These are phyloP conservation scores for Natrix natrix DNA, from an alignment of 2,797 vertebrate genomes.

Conservation along the genomic window DNA sequence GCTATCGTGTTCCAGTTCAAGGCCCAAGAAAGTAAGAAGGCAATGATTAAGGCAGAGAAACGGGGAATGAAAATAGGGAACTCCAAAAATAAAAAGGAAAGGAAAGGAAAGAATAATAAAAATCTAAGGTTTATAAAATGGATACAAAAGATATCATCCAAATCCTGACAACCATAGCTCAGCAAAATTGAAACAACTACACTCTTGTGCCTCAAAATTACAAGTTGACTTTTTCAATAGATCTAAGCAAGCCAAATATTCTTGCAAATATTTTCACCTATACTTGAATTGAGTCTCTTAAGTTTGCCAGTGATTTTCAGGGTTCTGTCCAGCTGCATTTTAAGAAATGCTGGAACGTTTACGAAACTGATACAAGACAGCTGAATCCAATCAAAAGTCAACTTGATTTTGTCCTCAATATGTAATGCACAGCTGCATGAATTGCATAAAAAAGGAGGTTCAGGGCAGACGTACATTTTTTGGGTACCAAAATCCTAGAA, in stretches of 20 bases:
- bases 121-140: neutral
- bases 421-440: neutral
- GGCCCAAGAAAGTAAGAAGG: neutral
- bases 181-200: neutral
- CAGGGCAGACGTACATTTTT: neutral
- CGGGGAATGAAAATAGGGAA: neutral
- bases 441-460: neutral
- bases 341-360: neutral
- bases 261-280: neutral
- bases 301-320: neutral
- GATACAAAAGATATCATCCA: neutral
- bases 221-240: neutral
- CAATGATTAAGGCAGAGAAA: neutral
- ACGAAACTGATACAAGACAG: neutral
- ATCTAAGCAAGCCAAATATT: neutral
- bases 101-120: neutral
- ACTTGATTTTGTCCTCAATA: neutral
- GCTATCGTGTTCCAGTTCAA: neutral
- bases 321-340: neutral
- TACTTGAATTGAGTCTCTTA: neutral
- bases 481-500: neutral
- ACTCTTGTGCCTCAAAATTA: slow-evolving; percentile 8
- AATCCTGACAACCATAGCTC: neutral
- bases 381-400: slow-evolving; percentile 10
- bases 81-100: neutral